Evolutionary conservation across 2,797 vertebrate species (phyloP).

Genomic region (Spinus pinus): DNA sequence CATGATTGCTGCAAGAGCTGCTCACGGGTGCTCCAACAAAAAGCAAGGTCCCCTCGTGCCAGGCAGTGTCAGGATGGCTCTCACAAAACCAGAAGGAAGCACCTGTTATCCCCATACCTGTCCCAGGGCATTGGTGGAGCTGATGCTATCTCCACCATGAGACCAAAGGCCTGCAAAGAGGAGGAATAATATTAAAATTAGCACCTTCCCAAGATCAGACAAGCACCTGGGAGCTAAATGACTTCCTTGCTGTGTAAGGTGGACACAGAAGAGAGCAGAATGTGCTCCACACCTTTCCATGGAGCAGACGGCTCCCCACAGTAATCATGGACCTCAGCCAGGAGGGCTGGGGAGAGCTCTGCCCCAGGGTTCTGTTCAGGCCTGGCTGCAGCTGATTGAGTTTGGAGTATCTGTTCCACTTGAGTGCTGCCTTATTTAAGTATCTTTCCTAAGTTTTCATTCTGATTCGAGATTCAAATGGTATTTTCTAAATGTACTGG

Average conservation of each 20-base stretch:
- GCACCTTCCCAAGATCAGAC: not conserved
- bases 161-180: not conserved
- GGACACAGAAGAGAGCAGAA: not conserved
- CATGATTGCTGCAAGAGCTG: accelerated
- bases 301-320: not conserved
- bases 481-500: not conserved
- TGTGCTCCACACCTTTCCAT: not conserved
- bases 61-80: not conserved
- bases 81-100: not conserved
- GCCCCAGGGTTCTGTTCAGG: not conserved
- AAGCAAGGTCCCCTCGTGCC: not conserved
- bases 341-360: not conserved
- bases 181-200: not conserved
- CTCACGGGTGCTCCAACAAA: not conserved
- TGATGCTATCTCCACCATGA: not conserved
- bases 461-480: not conserved
- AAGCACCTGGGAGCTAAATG: not conserved
- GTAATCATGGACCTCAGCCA: not conserved
- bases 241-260: not conserved
- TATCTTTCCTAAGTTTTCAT: not conserved
- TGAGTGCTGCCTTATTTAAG: not conserved
- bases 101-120: accelerated
- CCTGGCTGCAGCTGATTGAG: not conserved
- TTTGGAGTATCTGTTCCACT: not conserved
- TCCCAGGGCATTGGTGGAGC: not conserved